These are phyloP conservation scores for Meteorus cinctellus DNA, from an alignment of 2,888 invertebrate species.

Conservation along the genomic window DNA sequence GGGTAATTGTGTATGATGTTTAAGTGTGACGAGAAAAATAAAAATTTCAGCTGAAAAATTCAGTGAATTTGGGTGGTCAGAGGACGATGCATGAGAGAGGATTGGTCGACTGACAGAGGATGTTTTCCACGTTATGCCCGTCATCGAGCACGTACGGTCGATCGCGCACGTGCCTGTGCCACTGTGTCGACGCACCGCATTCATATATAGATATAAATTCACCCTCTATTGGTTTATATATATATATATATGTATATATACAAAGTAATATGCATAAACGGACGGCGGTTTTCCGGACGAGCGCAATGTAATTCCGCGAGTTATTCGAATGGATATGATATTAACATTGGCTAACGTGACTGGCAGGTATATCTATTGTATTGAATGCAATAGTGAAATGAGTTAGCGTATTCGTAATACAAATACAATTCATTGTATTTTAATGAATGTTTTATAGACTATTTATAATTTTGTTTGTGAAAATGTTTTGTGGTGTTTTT, in stretches of 20 bases:
- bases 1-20: not conserved
- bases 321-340: not conserved
- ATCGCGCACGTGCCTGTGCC: constrained; percentile 41
- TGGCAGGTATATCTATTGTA: not conserved
- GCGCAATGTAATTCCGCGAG: constrained; percentile 11
- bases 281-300: constrained; percentile 30
- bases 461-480: not conserved
- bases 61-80: too few species aligned
- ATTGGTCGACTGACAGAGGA: constrained; percentile 31
- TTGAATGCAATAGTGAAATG: too few species aligned
- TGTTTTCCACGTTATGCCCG: constrained; percentile 38
- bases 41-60: too few species aligned
- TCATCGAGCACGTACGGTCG: constrained; percentile 41
- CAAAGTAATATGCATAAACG: constrained; percentile 33
- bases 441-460: not conserved
- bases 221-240: too few species aligned
- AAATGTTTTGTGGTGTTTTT: not conserved
- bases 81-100: not conserved
- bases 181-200: constrained; percentile 21
- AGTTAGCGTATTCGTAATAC: too few species aligned
- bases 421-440: not conserved
- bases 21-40: not conserved
- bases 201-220: not conserved
- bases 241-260: not conserved
- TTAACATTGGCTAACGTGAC: not conserved